Conservation (phyloP, 2,888 invertebrate genomes). For the Coronaproctus castanopsis region DNA sequence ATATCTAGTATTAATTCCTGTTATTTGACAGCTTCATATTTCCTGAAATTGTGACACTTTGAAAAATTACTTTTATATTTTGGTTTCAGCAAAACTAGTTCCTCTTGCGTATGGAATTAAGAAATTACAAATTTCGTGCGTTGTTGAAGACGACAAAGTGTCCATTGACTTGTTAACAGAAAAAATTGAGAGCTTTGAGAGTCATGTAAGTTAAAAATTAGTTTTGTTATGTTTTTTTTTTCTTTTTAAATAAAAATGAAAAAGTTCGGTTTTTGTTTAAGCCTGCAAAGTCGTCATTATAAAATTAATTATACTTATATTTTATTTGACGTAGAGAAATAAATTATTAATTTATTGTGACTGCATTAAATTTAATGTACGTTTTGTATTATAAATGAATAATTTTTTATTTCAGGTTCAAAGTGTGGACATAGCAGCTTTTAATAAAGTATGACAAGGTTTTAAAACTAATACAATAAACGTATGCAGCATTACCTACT, state of each 20-base stretch:
- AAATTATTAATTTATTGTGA: slow-evolving; percentile 15
- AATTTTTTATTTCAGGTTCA: too few relatives aligned
- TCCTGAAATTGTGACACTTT: too few relatives aligned
- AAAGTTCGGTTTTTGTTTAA: not conserved
- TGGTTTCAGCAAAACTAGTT: slow-evolving; percentile 51
- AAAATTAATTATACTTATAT: slow-evolving; percentile 1
- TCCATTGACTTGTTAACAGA: slow-evolving; percentile 74
- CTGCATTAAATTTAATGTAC: too few relatives aligned
- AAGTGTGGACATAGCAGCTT: slow-evolving; percentile 52
- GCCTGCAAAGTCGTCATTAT: not conserved
- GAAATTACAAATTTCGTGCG: slow-evolving; percentile 77
- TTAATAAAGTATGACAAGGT: slow-evolving; percentile 66
- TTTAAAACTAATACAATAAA: too few relatives aligned
- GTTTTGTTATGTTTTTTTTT: not conserved
- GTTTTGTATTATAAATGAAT: too few relatives aligned
- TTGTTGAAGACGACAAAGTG: slow-evolving; percentile 91
- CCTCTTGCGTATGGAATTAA: slow-evolving; percentile 81
- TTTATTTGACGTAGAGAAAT: too few relatives aligned
- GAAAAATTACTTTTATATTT: slow-evolving; percentile 14
- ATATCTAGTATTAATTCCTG: not conserved
- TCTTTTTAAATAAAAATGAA: not conserved
- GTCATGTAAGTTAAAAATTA: slow-evolving; percentile 38
- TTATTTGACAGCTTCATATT: too few relatives aligned
- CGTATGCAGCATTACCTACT: too few relatives aligned
- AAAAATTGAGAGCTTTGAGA: slow-evolving; percentile 61